These are phyloP conservation scores for Sphinx pinastri DNA, from an alignment of 2,888 invertebrate genomes.

Conservation along the genomic window DNA sequence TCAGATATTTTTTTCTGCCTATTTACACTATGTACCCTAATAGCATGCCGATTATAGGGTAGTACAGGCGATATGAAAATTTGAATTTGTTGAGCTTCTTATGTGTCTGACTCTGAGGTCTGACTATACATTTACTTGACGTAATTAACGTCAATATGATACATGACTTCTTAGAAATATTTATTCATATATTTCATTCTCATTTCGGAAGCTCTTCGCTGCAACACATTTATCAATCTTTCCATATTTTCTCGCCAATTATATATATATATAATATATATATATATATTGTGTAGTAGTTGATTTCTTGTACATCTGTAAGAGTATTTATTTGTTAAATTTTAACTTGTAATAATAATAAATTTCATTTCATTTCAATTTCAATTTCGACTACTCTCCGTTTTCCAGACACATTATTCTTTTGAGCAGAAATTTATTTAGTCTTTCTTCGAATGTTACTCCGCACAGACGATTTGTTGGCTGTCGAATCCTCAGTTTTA, in stretches of 20 bases:
- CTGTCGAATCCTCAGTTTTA: not conserved
- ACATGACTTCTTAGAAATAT: slow-evolving; percentile 22
- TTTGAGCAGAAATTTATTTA: slow-evolving; percentile 19
- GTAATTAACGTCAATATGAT: not conserved
- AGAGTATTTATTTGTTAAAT: no score
- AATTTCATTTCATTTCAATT: no score
- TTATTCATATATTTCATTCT: slow-evolving; percentile 15
- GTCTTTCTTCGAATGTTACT: slow-evolving; percentile 8
- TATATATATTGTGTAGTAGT: no score
- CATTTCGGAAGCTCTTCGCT: slow-evolving; percentile 20
- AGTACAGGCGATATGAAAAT: no score
- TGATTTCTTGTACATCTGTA: no score
- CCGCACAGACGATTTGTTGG: not conserved
- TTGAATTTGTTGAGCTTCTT: no score
- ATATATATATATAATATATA: no score
- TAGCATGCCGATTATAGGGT: no score
- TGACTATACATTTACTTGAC: not conserved
- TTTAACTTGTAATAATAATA: no score
- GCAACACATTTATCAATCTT: slow-evolving; percentile 21
- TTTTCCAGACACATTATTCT: slow-evolving; percentile 19
- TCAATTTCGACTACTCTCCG: slow-evolving; percentile 16
- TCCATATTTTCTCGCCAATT: slow-evolving; percentile 20
- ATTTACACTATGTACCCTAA: no score
- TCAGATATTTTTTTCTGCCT: no score
- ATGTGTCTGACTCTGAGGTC: no score